These are phyloP conservation scores for Calephelis virginiensis DNA, from an alignment of 1,140 invertebrate species.

Conservation along the genomic window DNA sequence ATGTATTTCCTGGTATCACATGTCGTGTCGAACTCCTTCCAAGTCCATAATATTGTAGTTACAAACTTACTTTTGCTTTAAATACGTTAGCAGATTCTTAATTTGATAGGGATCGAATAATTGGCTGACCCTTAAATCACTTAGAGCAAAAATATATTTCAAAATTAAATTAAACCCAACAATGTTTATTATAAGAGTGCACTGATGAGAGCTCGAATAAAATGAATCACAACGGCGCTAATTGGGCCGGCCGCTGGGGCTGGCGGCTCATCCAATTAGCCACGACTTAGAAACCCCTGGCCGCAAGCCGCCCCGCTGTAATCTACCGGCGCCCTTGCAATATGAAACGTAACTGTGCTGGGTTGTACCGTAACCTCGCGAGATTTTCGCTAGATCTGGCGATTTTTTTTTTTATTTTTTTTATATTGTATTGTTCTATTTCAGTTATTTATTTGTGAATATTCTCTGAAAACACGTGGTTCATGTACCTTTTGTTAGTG, in stretches of 20 bases:
- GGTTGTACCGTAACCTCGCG: neutral
- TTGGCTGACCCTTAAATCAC: no score
- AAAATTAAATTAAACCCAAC: slow-evolving; percentile 13
- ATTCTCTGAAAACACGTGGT: no score
- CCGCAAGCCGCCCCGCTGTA: slow-evolving; percentile 50
- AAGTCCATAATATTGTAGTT: no score
- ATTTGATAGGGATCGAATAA: no score
- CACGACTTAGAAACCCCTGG: slow-evolving; percentile 69
- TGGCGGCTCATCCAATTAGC: slow-evolving; percentile 72
- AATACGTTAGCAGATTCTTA: no score
- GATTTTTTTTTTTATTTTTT: neutral
- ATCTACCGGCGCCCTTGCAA: slow-evolving; percentile 45
- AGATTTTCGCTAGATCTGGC: slow-evolving; percentile 11
- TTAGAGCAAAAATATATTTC: slow-evolving; percentile 8
- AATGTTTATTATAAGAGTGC: slow-evolving; percentile 29
- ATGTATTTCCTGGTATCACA: no score
- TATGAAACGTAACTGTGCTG: slow-evolving; percentile 4
- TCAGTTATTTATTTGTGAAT: no score
- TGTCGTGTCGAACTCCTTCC: no score
- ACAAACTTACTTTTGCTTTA: no score
- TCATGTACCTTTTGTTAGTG: no score
- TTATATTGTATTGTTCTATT: no score
- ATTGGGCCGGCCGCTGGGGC: slow-evolving; percentile 55
- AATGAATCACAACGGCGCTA: slow-evolving; percentile 72
- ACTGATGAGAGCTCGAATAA: slow-evolving; percentile 67